Evolutionary conservation across 2,113 vertebrate genomes (phyloP), one percentile per base, ranked within the genome.

Genomic region (Forbesichthys papilliferus): DNA sequence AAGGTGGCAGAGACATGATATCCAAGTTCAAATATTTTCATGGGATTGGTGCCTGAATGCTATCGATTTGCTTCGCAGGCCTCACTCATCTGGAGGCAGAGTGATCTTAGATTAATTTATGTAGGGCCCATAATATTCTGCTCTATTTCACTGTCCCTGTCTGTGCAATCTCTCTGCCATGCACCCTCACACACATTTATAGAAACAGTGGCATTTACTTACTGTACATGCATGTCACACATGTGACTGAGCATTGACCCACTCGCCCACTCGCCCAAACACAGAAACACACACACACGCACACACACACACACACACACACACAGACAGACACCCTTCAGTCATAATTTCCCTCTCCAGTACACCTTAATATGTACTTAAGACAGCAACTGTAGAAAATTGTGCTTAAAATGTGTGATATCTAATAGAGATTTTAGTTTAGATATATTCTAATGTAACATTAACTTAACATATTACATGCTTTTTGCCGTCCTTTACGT

Each of bases 21-120:
- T 93, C 87, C 80, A 75, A 74, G 82, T 87, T 91, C 91, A 91
- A 86, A 90, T 86, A 90, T 92, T 93, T 81, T 88, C 81, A 93
- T 93, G 90, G 92, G 82, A 92, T 92, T 89, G 87, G 93, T 91
- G 91, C 83, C 90, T 89, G 86, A 85, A 88, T 90, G 81, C 86
- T 84, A 57, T 18, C 20, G 76, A 77, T 66, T 12, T 27, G 10
- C 72, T 82, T 71, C 57, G 71, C 64, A 68, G 84, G 73, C 66
- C 64, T 76, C 60, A 12, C 75, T 84, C 86, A 77, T 92, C 86
- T 87, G 57, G 69, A 71, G 82, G 85, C 87, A 77, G 82, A 87
- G 82, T 88, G 72, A 84, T 88, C 79, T 69, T 48, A 77, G 81
- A 87, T 91, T 90, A 85, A 79, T 87, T 87, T 81, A 81, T 81